Percentiles rank a stretch among this genome's conserved stretches.
These are phyloP conservation scores for Monoplex corrugatus DNA, from an alignment of 2,888 invertebrate genomes.

Conservation along the genomic window DNA sequence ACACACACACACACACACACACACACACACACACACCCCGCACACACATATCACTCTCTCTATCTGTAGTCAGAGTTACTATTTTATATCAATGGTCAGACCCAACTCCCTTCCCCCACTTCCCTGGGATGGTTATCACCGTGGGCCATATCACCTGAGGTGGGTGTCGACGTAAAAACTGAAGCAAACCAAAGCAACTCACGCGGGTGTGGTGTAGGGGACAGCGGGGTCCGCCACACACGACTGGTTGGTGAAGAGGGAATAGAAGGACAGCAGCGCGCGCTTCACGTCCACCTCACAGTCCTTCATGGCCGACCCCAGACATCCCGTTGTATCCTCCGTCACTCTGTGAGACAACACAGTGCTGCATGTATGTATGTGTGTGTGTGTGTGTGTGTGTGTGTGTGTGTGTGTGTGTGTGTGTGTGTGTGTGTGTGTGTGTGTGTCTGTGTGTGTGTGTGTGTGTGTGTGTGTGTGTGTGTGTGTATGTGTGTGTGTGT, in stretches of 20 bases:
- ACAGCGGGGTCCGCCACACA: constrained; percentile 52
- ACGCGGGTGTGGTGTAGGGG: constrained; percentile 11
- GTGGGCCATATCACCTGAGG: too few relatives aligned
- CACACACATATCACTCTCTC: neutral
- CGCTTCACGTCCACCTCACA: constrained; percentile 51
- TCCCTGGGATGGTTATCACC: too few relatives aligned
- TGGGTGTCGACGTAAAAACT: neutral
- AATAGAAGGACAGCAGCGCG: constrained; percentile 50
- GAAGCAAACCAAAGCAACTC: neutral
- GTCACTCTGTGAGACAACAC: constrained; percentile 52
- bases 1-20: constrained; percentile 15
- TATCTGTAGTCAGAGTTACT: too few relatives aligned
- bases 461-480: too few relatives aligned
- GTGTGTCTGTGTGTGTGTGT: too few relatives aligned
- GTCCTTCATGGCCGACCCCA: constrained; percentile 43
- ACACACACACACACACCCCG: constrained; percentile 11
- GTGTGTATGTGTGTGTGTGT: too few relatives aligned
- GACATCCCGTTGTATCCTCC: constrained; percentile 49
- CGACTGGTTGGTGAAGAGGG: constrained; percentile 54
- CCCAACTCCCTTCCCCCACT: too few relatives aligned
- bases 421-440: too few relatives aligned
- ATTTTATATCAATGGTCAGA: too few relatives aligned
- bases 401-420: too few relatives aligned
- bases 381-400: too few relatives aligned
- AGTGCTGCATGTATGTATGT: too few relatives aligned